A percentile compares a stretch with the other conserved stretches of the same genome.
phyloP scores from a whole-genome alignment of 2,113 vertebrate species.

The Drymodes brunneopygia region DNA sequence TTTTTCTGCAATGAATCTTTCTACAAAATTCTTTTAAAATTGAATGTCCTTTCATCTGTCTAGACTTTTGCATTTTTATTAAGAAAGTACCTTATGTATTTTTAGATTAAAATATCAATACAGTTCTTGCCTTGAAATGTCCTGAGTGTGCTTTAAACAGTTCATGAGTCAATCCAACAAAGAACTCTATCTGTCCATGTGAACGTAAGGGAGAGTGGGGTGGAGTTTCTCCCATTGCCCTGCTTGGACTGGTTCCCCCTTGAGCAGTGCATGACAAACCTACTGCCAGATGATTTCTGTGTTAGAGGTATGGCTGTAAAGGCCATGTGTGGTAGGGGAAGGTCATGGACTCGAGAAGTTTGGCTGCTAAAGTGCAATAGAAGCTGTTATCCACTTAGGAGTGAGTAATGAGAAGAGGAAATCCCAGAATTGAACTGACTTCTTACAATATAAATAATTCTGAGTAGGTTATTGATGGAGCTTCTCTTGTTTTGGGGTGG shows the following conservation, averaged over 20 bases:
- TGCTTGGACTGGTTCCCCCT: not conserved
- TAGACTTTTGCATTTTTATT: not conserved
- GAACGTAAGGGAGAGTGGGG: not conserved
- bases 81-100: not conserved
- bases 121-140: not conserved
- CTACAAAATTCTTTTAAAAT: not conserved
- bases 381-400: not conserved
- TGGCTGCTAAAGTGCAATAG: not conserved
- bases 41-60: not conserved
- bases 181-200: not conserved
- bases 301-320: not conserved
- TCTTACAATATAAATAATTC: not conserved
- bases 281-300: not conserved
- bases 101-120: not conserved
- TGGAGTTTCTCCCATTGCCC: not conserved
- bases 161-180: not conserved
- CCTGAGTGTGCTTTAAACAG: not conserved
- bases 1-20: not conserved
- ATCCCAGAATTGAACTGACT: not conserved
- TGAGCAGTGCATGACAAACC: not conserved
- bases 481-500: not conserved
- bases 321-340: accelerated
- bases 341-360: not conserved
- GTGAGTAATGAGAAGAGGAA: not conserved
- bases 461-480: not conserved